Percentiles rank a stretch among this genome's conserved stretches.
Conservation (phyloP, 1,140 invertebrate genomes). For the Eupristina koningsbergeri region DNA sequence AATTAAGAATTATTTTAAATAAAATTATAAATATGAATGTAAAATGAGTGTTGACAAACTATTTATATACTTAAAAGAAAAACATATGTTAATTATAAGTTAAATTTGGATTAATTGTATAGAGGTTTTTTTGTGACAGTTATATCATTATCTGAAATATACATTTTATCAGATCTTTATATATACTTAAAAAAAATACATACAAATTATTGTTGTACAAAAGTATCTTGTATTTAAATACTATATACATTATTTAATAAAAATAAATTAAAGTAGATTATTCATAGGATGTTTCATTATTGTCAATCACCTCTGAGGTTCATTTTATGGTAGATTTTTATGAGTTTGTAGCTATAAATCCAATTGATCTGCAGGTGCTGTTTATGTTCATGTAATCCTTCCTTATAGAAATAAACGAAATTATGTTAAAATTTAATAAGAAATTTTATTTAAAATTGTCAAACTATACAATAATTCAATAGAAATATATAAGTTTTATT, state of each 20-base stretch:
- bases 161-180: constrained; percentile 29
- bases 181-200: constrained; percentile 45
- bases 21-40: not conserved
- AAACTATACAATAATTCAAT: not conserved
- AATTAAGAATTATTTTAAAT: not conserved
- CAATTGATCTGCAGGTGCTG: not conserved
- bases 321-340: not conserved
- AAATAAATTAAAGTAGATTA: constrained; percentile 7
- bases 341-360: not conserved
- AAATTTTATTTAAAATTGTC: constrained; percentile 1
- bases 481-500: too few species aligned
- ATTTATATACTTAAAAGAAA: not conserved
- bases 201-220: constrained; percentile 50
- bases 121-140: not conserved
- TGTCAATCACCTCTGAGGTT: not conserved
- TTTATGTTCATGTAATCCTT: constrained; percentile 32
- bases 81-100: not conserved
- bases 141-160: constrained; percentile 16
- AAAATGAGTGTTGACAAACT: not conserved
- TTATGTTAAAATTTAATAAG: not conserved
- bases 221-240: constrained; percentile 24
- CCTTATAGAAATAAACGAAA: constrained; percentile 34
- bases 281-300: not conserved
- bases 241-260: constrained; percentile 36
- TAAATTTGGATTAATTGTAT: constrained; percentile 15